These are phyloP conservation scores for Turritopsis dohrnii DNA, from an alignment of 30 jellyfish, hydroid and myxozoan species.

Conservation along the genomic window DNA sequence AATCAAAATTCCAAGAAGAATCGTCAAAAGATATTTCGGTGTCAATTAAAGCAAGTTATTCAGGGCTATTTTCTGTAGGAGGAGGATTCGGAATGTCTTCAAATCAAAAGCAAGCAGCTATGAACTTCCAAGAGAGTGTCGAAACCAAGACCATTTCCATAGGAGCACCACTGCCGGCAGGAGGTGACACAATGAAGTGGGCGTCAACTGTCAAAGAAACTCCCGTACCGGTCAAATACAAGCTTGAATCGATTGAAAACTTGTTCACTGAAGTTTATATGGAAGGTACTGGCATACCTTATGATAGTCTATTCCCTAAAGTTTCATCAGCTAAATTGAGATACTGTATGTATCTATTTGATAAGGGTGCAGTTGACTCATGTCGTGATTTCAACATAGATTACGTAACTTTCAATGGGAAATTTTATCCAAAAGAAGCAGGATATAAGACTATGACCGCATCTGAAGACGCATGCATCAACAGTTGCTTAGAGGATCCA, in stretches of 20 bases:
- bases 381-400: slow-evolving; percentile 22
- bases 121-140: slow-evolving; percentile 23
- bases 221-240: slow-evolving; percentile 50
- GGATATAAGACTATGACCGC: not conserved
- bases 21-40: not conserved
- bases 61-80: slow-evolving; percentile 32
- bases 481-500: slow-evolving; percentile 9
- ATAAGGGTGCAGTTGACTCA: slow-evolving; percentile 38
- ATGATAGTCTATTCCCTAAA: not conserved
- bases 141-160: slow-evolving; percentile 48
- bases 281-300: slow-evolving; percentile 24
- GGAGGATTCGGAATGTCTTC: slow-evolving; percentile 28
- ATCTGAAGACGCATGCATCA: slow-evolving; percentile 1
- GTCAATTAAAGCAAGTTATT: slow-evolving; percentile 36
- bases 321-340: slow-evolving; percentile 7
- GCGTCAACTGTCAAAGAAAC: slow-evolving; percentile 57
- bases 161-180: slow-evolving; percentile 66
- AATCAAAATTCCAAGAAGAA: slow-evolving; percentile 7
- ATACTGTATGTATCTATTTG: slow-evolving; percentile 30
- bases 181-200: slow-evolving; percentile 47
- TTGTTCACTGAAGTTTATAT: slow-evolving; percentile 40
- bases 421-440: not conserved
- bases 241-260: slow-evolving; percentile 38
- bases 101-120: slow-evolving; percentile 26
- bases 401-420: slow-evolving; percentile 23